These are phyloP conservation scores for Gambusia affinis DNA, from an alignment of 2,113 vertebrate species.

Conservation along the genomic window DNA sequence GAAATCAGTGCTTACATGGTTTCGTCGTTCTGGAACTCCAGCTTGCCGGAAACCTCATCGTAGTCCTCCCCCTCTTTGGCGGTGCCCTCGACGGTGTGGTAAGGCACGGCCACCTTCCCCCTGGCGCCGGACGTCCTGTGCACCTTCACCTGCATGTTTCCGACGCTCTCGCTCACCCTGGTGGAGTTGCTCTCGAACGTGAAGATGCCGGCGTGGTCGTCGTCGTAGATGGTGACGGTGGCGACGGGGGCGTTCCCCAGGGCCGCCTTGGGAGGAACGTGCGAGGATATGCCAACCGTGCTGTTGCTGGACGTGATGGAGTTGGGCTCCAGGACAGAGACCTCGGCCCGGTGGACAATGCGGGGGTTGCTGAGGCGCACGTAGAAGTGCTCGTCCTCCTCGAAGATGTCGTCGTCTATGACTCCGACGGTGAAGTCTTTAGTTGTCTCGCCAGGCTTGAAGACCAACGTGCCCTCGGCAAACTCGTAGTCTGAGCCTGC, in stretches of 20 bases:
- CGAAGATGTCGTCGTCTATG: slow-evolving; percentile 88
- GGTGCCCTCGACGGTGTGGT: slow-evolving; percentile 82
- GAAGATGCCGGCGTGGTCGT: slow-evolving; percentile 88
- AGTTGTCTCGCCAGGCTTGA: slow-evolving; percentile 83
- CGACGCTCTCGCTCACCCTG: slow-evolving; percentile 86
- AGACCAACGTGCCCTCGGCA: slow-evolving; percentile 84
- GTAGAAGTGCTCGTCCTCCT: slow-evolving; percentile 87
- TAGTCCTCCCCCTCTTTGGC: slow-evolving; percentile 86
- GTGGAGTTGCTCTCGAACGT: slow-evolving; percentile 79
- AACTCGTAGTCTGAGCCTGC: slow-evolving; percentile 88
- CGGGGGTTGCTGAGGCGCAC: slow-evolving; percentile 85
- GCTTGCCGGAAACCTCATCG: slow-evolving; percentile 83
- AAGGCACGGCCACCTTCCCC: slow-evolving; percentile 85
- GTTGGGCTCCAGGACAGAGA: slow-evolving; percentile 75
- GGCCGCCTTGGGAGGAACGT: slow-evolving; percentile 76
- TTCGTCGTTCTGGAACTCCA: slow-evolving; percentile 88
- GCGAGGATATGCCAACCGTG: slow-evolving; percentile 63
- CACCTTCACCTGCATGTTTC: slow-evolving; percentile 85
- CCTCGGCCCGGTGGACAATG: slow-evolving; percentile 74
- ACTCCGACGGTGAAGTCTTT: slow-evolving; percentile 85
- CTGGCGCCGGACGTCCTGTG: slow-evolving; percentile 85
- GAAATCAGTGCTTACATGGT: slow-evolving; percentile 81
- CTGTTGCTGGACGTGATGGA: slow-evolving; percentile 78
- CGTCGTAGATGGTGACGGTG: slow-evolving; percentile 87
- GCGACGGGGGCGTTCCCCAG: slow-evolving; percentile 77